Evolutionary conservation across 2,888 invertebrate genomes (phyloP).

Genomic region (Ernsta delagoae): DNA sequence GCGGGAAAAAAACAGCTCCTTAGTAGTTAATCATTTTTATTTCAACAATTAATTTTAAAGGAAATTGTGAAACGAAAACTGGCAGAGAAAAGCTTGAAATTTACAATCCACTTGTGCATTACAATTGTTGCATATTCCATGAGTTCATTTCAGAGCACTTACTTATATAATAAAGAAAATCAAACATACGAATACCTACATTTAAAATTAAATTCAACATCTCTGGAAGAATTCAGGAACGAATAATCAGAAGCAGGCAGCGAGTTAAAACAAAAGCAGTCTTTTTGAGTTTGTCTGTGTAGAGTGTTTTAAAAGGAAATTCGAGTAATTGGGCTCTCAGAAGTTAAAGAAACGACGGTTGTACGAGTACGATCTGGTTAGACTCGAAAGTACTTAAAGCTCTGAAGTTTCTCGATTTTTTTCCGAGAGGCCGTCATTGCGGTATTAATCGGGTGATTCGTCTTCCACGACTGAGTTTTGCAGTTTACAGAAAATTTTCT

Average conservation of each 20-base stretch:
- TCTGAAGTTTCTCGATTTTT: constrained; percentile 31
- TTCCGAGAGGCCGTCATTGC: constrained; percentile 23
- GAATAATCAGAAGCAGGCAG: constrained; percentile 14
- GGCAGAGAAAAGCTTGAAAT: too few species aligned
- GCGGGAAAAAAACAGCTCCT: too few species aligned
- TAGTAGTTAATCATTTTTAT: too few species aligned
- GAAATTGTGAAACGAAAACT: too few species aligned
- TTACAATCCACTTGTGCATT: too few species aligned
- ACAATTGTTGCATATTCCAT: too few species aligned
- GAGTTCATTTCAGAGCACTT: too few species aligned
- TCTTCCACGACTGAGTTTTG: constrained; percentile 23
- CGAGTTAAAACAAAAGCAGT: constrained; percentile 26
- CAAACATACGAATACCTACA: too few species aligned
- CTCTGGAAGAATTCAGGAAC: background rate
- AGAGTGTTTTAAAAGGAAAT: constrained; percentile 31
- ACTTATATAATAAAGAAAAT: too few species aligned
- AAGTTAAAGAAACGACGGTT: constrained; percentile 37
- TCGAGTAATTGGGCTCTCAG: constrained; percentile 32
- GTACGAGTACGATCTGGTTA: constrained; percentile 29
- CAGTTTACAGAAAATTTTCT: constrained; percentile 22
- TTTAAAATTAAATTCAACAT: background rate
- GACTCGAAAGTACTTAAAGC: constrained; percentile 31
- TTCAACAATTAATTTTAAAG: too few species aligned
- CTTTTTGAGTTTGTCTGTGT: constrained; percentile 30
- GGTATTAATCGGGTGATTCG: constrained; percentile 28